Evolutionary conservation across 1,140 invertebrate genomes (phyloP).

Genomic region (Euwallacea similis): DNA sequence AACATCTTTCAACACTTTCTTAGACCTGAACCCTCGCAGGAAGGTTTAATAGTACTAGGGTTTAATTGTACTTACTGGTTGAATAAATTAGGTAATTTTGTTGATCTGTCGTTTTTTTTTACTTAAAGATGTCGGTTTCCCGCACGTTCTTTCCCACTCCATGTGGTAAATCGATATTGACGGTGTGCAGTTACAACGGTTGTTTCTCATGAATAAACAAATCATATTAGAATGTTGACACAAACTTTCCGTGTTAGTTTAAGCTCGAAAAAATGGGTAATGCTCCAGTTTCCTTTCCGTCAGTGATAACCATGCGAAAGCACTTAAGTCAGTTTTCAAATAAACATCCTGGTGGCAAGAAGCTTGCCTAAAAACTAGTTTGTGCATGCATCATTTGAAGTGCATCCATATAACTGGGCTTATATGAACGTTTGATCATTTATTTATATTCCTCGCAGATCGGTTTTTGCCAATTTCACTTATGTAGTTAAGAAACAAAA

Average conservation of each 20-base stretch:
- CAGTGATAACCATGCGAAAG: not conserved
- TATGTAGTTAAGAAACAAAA: too few relatives aligned
- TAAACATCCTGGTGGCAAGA: not conserved
- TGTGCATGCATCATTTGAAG: not conserved
- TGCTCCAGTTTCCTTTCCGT: not conserved
- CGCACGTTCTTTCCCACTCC: not conserved
- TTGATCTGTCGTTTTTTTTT: not conserved
- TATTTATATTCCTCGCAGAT: too few relatives aligned
- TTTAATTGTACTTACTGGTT: not conserved
- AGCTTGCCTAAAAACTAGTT: not conserved
- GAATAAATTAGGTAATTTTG: not conserved
- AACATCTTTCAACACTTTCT: not conserved
- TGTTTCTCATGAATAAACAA: slow-evolving; percentile 3
- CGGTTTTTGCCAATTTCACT: too few relatives aligned
- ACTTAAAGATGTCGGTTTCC: too few relatives aligned
- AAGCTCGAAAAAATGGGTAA: not conserved
- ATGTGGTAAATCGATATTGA: not conserved
- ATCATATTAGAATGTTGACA: not conserved
- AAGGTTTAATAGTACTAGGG: not conserved
- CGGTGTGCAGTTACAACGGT: slow-evolving; percentile 3
- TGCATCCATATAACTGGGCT: not conserved
- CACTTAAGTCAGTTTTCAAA: not conserved
- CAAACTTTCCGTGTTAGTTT: not conserved
- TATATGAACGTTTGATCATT: not conserved
- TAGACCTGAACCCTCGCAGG: not conserved